Evolutionary conservation across 2,888 invertebrate genomes (phyloP).

Genomic region (Chironomus tentans): DNA sequence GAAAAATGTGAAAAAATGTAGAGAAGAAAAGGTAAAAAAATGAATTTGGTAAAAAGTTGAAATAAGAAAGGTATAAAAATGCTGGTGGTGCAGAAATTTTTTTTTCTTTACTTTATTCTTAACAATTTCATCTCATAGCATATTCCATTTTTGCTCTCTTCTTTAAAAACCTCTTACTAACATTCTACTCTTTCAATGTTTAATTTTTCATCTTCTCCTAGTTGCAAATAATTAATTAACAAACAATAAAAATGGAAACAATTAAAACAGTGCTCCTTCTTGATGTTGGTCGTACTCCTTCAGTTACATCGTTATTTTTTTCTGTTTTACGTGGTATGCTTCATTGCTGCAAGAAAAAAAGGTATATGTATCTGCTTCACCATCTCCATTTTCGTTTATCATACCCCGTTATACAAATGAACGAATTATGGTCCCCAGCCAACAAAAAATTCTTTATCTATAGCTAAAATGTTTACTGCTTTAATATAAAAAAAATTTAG

Average conservation of each 20-base stretch:
- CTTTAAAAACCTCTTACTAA: background rate
- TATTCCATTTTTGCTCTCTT: background rate
- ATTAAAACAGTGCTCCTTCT: background rate
- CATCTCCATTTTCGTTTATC: background rate
- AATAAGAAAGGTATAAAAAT: background rate
- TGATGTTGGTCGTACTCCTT: background rate
- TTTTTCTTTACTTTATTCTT: background rate
- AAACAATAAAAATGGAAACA: conserved; percentile 23
- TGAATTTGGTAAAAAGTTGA: background rate
- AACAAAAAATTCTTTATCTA: too few relatives aligned
- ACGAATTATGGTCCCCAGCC: too few relatives aligned
- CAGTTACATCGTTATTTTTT: too few relatives aligned
- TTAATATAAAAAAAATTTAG: too few relatives aligned
- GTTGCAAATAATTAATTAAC: conserved; percentile 22
- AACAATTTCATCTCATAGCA: conserved; percentile 6
- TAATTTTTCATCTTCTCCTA: conserved; percentile 8
- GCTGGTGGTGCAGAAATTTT: background rate
- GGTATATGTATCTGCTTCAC: background rate
- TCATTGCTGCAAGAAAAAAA: background rate
- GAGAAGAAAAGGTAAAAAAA: background rate
- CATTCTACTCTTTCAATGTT: background rate
- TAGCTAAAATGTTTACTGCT: too few relatives aligned
- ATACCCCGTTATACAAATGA: background rate
- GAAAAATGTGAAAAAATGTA: background rate
- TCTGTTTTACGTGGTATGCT: background rate